Conservation (phyloP, 2,113 vertebrate species). For the Speoplatyrhinus poulsoni region DNA sequence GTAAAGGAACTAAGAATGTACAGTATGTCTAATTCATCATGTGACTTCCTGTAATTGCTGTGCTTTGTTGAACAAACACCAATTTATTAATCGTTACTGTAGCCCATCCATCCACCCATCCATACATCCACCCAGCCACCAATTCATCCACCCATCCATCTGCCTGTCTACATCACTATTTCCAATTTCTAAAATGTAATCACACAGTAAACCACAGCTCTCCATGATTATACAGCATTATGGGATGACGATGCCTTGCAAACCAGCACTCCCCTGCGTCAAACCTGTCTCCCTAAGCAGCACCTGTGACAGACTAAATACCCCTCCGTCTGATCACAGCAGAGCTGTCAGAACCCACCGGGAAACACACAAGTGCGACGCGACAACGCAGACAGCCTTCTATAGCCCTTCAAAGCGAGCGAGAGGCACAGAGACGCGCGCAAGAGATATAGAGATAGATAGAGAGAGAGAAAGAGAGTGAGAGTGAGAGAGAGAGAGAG, state of each 20-base stretch:
- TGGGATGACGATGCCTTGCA: constrained; percentile 21
- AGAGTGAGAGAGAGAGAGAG: background rate
- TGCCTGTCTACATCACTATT: too few species aligned
- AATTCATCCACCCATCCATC: too few species aligned
- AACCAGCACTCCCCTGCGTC: constrained; percentile 36
- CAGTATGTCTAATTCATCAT: constrained; percentile 16
- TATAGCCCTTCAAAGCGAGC: background rate
- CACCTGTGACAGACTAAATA: constrained; percentile 62
- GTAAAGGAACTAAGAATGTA: constrained; percentile 11
- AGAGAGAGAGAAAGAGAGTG: background rate
- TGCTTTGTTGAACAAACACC: constrained; percentile 49
- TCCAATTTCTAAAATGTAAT: background rate
- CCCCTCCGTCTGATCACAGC: constrained; percentile 57
- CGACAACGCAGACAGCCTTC: constrained; percentile 40
- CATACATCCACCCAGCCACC: too few species aligned
- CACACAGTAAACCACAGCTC: background rate
- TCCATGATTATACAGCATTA: constrained; percentile 7
- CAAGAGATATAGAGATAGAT: background rate
- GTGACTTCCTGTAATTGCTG: constrained; percentile 24
- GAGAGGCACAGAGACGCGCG: background rate
- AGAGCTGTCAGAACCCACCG: constrained; percentile 57
- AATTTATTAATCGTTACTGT: constrained; percentile 41
- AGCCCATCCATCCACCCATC: too few species aligned
- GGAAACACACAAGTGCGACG: constrained; percentile 36
- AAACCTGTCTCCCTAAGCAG: constrained; percentile 37